phyloP scores from a whole-genome alignment of 2,113 vertebrate genomes.

The Gadus chalcogrammus region DNA sequence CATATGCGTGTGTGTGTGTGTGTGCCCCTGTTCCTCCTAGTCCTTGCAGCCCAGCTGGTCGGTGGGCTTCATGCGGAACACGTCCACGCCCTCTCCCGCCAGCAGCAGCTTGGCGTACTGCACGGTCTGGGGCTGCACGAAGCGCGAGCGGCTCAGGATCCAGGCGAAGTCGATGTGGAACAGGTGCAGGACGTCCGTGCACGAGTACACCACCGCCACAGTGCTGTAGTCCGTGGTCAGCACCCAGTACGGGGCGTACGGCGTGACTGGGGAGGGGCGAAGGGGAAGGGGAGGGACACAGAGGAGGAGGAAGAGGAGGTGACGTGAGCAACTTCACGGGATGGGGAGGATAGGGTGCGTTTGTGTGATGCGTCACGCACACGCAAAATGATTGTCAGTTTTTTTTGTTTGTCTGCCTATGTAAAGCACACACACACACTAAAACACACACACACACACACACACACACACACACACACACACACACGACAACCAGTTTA shows the following conservation, averaged over 20 bases:
- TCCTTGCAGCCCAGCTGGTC: constrained; percentile 79
- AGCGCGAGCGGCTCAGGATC: constrained; percentile 80
- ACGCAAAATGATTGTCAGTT: no score
- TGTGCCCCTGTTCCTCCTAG: constrained; percentile 4
- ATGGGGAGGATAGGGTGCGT: no score
- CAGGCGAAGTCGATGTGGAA: constrained; percentile 83
- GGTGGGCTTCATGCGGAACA: constrained; percentile 71
- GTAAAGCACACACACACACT: no score
- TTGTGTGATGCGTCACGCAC: no score
- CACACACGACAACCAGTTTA: no score
- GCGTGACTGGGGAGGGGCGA: constrained; percentile 71
- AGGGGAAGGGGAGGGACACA: neutral
- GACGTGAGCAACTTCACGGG: no score
- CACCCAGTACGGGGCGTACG: constrained; percentile 81
- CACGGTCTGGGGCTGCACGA: constrained; percentile 70
- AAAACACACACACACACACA: no score
- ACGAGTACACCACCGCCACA: constrained; percentile 83
- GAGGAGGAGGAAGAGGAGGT: neutral
- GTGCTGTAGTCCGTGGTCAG: constrained; percentile 84
- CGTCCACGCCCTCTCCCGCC: constrained; percentile 69
- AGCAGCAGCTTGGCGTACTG: constrained; percentile 74
- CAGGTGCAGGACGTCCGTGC: constrained; percentile 76
- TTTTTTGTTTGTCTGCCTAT: no score
- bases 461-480: no score
- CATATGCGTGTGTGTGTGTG: no score